Base-by-base conservation (phyloP, 2,888 invertebrate genomes). In the Schrankia costaestrigalis region DNA sequence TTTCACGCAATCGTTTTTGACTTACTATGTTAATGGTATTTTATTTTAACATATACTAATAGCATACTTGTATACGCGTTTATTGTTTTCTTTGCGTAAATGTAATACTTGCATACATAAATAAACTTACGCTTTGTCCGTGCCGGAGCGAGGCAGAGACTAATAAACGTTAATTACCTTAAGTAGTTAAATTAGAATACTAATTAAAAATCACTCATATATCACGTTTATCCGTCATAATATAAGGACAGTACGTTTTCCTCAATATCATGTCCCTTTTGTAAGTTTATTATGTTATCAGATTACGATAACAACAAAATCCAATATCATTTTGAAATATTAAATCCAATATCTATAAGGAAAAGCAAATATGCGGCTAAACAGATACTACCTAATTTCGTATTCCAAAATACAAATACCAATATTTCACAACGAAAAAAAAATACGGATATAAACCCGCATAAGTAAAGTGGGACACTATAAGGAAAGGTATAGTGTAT, bases 381-480 rank as follows among this genome's bases (percentile, higher is more conserved):
- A 29, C 25, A 35, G 29, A 35, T 21, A 30, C 21, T 21, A 18
- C 25, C 18, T 30, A 8, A 3, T 35, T 35, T 26, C 29, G 26
- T 23, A 31, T 31, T 31, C 18, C 14, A 23, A 18, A 23, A 26
- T 31, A 18, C 11, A 26, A 18, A 31, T 27, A 26, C 22, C 31
- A 11, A 21, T 35, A 41, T 11, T 41, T 37, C 14, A 15, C 9
- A 14, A 21, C 23, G 11, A 36, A 30, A 36, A 32, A 38, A 42
- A 32, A 35, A 18, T 13, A 15, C 32, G 4, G 2, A 9, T 26
- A 13, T 18, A 18, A 23, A 28, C 28, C 19, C 13, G 17, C 21
- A 33, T 25, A 37, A 31, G 29, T 22, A 45, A 53, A 50, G 39
- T 56, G 31, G 47, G 39, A 47, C 51, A 41, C 30, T 31, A 38